These are phyloP conservation scores for Aethes cnicana DNA, from an alignment of 2,888 invertebrate genomes.

Conservation along the genomic window DNA sequence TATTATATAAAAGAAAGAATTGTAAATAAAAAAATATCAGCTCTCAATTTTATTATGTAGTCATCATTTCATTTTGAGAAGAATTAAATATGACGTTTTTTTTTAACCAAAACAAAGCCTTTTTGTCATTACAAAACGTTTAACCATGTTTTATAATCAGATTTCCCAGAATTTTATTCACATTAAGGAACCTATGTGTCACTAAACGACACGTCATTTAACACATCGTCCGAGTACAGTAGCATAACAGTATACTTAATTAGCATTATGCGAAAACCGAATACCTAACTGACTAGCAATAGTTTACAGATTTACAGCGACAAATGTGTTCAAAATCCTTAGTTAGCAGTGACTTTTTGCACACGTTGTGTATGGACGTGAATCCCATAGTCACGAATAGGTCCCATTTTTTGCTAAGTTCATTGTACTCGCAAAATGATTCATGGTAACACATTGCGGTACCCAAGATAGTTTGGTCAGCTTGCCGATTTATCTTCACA, in stretches of 20 bases:
- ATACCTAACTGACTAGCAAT: constrained; percentile 17
- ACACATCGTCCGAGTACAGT: constrained; percentile 9
- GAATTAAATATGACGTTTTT: too few relatives aligned
- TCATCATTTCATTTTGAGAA: too few relatives aligned
- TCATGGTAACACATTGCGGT: constrained; percentile 15
- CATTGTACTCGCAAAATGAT: constrained; percentile 22
- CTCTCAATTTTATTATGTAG: too few relatives aligned
- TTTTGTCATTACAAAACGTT: too few relatives aligned
- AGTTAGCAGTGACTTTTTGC: constrained; percentile 11
- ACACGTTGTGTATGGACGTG: constrained; percentile 2
- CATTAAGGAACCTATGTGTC: too few relatives aligned
- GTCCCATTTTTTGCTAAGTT: constrained; percentile 27
- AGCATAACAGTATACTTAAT: constrained; percentile 21
- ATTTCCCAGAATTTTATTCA: too few relatives aligned
- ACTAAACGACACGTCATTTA: neutral
- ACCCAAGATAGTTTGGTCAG: neutral
- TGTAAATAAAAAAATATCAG: too few relatives aligned
- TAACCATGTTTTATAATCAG: too few relatives aligned
- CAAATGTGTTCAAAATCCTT: constrained; percentile 13
- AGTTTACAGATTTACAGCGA: neutral
- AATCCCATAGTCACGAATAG: constrained; percentile 27
- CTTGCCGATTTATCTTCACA: too few relatives aligned
- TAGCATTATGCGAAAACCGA: constrained; percentile 19
- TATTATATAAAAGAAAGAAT: too few relatives aligned
- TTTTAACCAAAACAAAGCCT: too few relatives aligned